Evolutionary conservation across 2,797 vertebrate genomes (phyloP).

Genomic region (Synaphobranchus kaupii): DNA sequence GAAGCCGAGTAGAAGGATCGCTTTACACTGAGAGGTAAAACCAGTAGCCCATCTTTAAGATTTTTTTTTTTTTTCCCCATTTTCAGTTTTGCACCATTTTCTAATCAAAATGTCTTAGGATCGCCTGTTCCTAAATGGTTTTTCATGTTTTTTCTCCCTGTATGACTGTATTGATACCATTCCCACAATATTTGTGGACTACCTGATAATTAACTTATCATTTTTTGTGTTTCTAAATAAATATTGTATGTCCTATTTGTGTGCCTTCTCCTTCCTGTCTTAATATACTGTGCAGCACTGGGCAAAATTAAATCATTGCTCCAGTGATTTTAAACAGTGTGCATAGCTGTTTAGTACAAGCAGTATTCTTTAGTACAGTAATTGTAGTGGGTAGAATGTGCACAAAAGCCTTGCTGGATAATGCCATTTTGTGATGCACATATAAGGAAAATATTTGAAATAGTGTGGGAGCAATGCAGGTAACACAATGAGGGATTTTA

Average conservation of each 20-base stretch:
- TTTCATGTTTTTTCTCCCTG: slow-evolving; percentile 73
- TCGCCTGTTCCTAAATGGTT: slow-evolving; percentile 75
- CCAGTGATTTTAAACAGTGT: background rate
- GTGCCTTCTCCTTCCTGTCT: slow-evolving; percentile 16
- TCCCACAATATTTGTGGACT: slow-evolving; percentile 91
- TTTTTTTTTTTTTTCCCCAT: slow-evolving; percentile 57
- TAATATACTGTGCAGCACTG: background rate
- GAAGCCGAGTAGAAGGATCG: slow-evolving; percentile 46
- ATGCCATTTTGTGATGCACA: background rate
- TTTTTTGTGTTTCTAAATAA: slow-evolving; percentile 89
- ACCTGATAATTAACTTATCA: slow-evolving; percentile 90
- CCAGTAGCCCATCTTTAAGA: slow-evolving; percentile 42
- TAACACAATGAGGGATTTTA: background rate
- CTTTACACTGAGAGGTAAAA: slow-evolving; percentile 31
- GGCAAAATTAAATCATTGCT: background rate
- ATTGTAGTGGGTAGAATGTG: background rate
- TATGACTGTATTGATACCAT: slow-evolving; percentile 84
- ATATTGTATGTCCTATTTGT: slow-evolving; percentile 80
- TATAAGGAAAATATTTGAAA: background rate
- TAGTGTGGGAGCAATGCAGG: background rate
- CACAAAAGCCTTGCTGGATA: background rate
- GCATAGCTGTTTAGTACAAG: background rate
- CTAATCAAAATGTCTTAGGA: slow-evolving; percentile 71
- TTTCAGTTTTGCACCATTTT: slow-evolving; percentile 68
- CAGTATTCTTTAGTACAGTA: background rate